Evolutionary conservation across 2,797 vertebrate genomes (phyloP), one percentile per base, ranked within the genome.

Genomic region (Schizothorax lantsangensis): DNA sequence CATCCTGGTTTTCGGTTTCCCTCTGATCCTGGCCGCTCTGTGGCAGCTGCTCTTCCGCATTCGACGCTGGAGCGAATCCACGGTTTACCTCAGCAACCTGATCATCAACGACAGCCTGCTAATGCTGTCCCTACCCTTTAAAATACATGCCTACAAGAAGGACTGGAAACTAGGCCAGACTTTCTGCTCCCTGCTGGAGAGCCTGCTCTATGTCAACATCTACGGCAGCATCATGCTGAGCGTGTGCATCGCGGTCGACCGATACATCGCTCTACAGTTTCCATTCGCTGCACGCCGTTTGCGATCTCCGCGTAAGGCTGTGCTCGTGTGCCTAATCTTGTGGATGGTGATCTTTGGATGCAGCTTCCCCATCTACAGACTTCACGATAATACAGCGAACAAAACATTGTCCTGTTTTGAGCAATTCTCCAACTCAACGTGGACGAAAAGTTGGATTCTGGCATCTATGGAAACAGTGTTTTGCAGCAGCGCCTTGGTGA

Each of bases 171-270:
- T 94, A 2, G 93, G 93, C 0, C 26, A 47, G 6, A 36, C 12
- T 14, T 92, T 95, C 90, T 95, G 95, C 81, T 92, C 91, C 8
- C 90, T 90, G 72, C 89, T 96, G 89, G 95, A 96, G 85, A 95
- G 93, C 14, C 91, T 96, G 73, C 93, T 95, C 68, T 95, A 95
- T 64, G 92, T 95, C 21, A 96, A 96, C 86, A 94, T 95, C 90
- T 96, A 96, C 0, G 94, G 95, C 30, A 96, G 95, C 84, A 96
- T 96, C 81, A 88, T 95, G 71, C 91, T 95, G 84, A 95, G 92
- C 1, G 90, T 93, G 19, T 94, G 94, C 89, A 95, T 96, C 77
- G 93, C 94, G 0, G 84, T 92, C 2, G 94, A 96, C 57, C 91
- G 94, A 19, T 96, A 93, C 81, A 52, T 95, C 0, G 86, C 92